A percentile compares a stretch with the other conserved stretches of the same genome.
These are phyloP conservation scores for Oscheius sp. DNA, from an alignment of 2,888 invertebrate species.

Conservation along the genomic window DNA sequence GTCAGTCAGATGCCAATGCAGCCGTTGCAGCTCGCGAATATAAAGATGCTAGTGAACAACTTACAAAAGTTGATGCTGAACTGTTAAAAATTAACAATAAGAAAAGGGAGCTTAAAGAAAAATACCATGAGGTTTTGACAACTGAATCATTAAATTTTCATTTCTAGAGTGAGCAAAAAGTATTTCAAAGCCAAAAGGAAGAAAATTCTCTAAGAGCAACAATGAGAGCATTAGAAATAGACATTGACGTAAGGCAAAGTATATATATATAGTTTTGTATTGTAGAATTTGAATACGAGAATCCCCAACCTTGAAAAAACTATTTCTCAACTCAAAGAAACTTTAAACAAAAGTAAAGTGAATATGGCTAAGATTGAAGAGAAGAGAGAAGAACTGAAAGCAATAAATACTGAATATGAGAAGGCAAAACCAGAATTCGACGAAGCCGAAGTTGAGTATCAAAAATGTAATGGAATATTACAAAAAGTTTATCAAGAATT, in stretches of 20 bases:
- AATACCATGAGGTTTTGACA: neutral
- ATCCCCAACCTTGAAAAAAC: neutral
- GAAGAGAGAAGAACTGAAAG: neutral
- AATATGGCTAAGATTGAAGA: neutral
- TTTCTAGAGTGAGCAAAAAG: neutral
- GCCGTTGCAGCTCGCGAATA: neutral
- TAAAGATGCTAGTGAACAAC: neutral
- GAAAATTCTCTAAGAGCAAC: too few species aligned
- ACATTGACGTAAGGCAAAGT: neutral
- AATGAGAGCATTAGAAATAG: neutral
- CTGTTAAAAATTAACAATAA: neutral
- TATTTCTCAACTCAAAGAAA: neutral
- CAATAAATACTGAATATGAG: neutral
- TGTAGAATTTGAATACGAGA: constrained; percentile 5
- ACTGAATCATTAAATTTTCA: too few species aligned
- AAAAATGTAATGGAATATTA: constrained; percentile 71
- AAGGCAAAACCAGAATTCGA: constrained; percentile 74
- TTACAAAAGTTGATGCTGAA: neutral
- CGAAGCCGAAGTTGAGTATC: constrained; percentile 29
- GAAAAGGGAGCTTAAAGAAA: neutral
- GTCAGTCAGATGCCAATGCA: neutral
- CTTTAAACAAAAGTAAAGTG: neutral
- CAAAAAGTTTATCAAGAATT: constrained; percentile 61
- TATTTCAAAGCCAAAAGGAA: neutral
- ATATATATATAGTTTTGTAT: neutral